Percentiles rank a stretch among this genome's conserved stretches.
phyloP scores from a whole-genome alignment of 2,113 vertebrate species.

The Panthera uncia region DNA sequence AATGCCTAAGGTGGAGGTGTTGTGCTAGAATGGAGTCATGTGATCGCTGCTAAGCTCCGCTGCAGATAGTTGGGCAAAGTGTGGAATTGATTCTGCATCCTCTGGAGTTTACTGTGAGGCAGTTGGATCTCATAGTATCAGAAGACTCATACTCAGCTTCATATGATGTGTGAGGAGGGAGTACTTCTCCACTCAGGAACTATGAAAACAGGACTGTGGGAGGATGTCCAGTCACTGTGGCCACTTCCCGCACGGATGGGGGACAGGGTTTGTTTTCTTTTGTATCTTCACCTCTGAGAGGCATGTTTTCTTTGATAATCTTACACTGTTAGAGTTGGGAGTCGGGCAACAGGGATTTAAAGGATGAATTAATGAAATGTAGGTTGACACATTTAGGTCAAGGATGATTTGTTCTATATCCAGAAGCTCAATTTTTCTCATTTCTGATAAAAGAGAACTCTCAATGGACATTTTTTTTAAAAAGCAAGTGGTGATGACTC shows the following conservation, averaged over 20 bases:
- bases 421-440: slow-evolving; percentile 19
- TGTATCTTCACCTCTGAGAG: background rate
- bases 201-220: background rate
- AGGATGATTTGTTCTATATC: slow-evolving; percentile 16
- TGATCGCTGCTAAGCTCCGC: background rate
- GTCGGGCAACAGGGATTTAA: background rate
- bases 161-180: background rate
- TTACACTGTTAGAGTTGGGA: background rate
- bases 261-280: background rate
- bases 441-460: slow-evolving; percentile 38
- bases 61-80: background rate
- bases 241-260: background rate
- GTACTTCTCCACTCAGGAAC: background rate
- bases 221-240: background rate
- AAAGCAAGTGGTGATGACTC: background rate
- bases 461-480: background rate
- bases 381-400: slow-evolving; percentile 36
- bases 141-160: background rate
- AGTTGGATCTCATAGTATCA: background rate
- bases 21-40: background rate
- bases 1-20: background rate
- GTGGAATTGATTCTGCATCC: background rate
- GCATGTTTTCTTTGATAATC: slow-evolving; percentile 5
- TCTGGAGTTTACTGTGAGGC: background rate
- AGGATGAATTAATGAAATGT: slow-evolving; percentile 25